Evolutionary conservation across 2,888 invertebrate species (phyloP).

Genomic region (Leptogaster cylindrica): DNA sequence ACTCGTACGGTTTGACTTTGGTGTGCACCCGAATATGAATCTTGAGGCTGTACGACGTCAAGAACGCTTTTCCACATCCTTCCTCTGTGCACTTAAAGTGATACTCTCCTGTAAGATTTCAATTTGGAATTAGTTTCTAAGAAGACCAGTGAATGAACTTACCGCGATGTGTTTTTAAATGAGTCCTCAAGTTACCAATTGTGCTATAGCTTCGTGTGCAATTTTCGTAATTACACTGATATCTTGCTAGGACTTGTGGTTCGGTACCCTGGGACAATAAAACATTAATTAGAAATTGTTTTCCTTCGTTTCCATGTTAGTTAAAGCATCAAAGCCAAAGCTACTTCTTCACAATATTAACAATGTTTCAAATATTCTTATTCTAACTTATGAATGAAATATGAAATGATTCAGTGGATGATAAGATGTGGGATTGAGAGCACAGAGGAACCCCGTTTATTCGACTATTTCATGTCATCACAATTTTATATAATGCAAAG

Average conservation of each 20-base stretch:
- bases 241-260: constrained; percentile 69
- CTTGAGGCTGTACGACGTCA: constrained; percentile 93
- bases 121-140: background rate
- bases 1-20: constrained; percentile 89
- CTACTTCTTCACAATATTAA: too few relatives aligned
- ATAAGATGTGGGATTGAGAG: too few relatives aligned
- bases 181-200: constrained; percentile 90
- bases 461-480: too few relatives aligned
- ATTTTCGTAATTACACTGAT: constrained; percentile 86
- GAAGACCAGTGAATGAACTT: constrained; percentile 50
- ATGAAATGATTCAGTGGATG: too few relatives aligned
- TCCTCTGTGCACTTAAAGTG: constrained; percentile 89
- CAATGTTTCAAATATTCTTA: too few relatives aligned
- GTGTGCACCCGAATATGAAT: constrained; percentile 94
- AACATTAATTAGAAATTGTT: too few relatives aligned
- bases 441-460: too few relatives aligned
- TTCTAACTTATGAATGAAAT: too few relatives aligned
- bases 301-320: too few relatives aligned
- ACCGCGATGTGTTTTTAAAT: constrained; percentile 97
- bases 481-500: too few relatives aligned
- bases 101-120: constrained; percentile 78
- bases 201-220: constrained; percentile 91
- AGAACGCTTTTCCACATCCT: constrained; percentile 89
- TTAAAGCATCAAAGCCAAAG: too few relatives aligned
- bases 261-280: constrained; percentile 59